These are phyloP conservation scores for Panopea generosa DNA, from an alignment of 2,888 invertebrate genomes.

Conservation along the genomic window DNA sequence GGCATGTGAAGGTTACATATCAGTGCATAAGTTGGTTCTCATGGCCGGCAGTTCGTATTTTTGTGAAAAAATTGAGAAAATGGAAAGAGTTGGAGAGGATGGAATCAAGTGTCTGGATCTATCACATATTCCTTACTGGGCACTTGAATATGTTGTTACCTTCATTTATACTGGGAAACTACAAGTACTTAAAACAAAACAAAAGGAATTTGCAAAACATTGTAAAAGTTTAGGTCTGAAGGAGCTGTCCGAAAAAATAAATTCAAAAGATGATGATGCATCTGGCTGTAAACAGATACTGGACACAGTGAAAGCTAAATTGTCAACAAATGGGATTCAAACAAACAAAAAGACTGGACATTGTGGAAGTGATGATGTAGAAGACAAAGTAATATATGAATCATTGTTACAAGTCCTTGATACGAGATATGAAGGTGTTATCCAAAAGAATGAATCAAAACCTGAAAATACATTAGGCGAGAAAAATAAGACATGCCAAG, in stretches of 20 bases:
- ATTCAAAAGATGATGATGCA: too few relatives aligned
- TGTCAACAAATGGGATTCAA: too few relatives aligned
- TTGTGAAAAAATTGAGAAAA: slow-evolving; percentile 3
- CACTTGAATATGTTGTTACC: slow-evolving; percentile 22
- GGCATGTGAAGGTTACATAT: slow-evolving; percentile 9
- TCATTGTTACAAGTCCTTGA: too few relatives aligned
- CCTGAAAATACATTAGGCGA: too few relatives aligned
- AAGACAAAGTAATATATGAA: too few relatives aligned
- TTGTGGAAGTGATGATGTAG: too few relatives aligned
- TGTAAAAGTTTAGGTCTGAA: slow-evolving; percentile 19
- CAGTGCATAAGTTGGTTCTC: slow-evolving; percentile 23
- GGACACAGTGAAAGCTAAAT: too few relatives aligned
- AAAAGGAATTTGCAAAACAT: slow-evolving; percentile 15
- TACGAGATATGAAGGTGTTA: too few relatives aligned
- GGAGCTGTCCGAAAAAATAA: slow-evolving; percentile 5
- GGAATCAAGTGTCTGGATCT: slow-evolving; percentile 9
- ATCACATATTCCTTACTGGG: slow-evolving; percentile 25
- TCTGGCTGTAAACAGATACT: too few relatives aligned
- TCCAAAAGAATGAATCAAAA: too few relatives aligned
- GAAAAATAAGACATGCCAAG: too few relatives aligned
- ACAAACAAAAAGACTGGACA: too few relatives aligned
- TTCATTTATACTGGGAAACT: slow-evolving; percentile 34
- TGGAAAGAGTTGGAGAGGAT: not conserved
- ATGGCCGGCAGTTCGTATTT: slow-evolving; percentile 26
- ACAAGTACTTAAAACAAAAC: slow-evolving; percentile 2